Base-by-base conservation (phyloP, 2,888 invertebrate genomes). In the Dexiosoma caninum region DNA sequence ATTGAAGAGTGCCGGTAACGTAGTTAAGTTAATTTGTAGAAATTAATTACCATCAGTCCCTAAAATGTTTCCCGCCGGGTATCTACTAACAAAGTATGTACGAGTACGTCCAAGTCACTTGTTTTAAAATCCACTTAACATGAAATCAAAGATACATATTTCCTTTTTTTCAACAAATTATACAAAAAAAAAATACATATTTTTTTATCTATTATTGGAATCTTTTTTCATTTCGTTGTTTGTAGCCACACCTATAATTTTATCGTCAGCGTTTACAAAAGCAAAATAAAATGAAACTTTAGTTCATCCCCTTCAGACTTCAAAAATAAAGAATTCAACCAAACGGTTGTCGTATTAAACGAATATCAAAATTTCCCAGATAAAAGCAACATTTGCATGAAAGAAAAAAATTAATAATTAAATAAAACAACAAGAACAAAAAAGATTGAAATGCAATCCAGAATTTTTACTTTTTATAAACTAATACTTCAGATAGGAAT, bases 361-460 rank as follows among this genome's bases (percentile, higher is more conserved):
- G 44, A 32, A 59, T 51, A 67, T 72, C 67, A 57, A 10, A 37
- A 69, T 57, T 74, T 78, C 44, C 62, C 23, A 74, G 2, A 78
- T 78, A 74, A 64, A 66, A 71, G 69, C 14, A 60, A 80, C 44
- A 75, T 71, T 80, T 76, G 70, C 75, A 76, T 71, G 8, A 23
- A n/a, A 53, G 10, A 32, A 16, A 60, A 42, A 32, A 42, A 16
- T 14, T n/a, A n/a, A n/a, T n/a, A n/a, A n/a, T n/a, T n/a, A n/a
- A n/a, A n/a, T n/a, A n/a, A n/a, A n/a, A n/a, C n/a, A n/a, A n/a
- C n/a, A n/a, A n/a, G n/a, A n/a, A n/a, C n/a, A n/a, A n/a, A n/a
- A n/a, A n/a, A 30, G 5, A 37, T 37, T 10, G 2, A 37, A 19
- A 44, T 44, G 7, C 7, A 10, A 10, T 19, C 9, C 19, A 16